Conservation (phyloP, 2,797 vertebrate species). For the Momotus momota region DNA sequence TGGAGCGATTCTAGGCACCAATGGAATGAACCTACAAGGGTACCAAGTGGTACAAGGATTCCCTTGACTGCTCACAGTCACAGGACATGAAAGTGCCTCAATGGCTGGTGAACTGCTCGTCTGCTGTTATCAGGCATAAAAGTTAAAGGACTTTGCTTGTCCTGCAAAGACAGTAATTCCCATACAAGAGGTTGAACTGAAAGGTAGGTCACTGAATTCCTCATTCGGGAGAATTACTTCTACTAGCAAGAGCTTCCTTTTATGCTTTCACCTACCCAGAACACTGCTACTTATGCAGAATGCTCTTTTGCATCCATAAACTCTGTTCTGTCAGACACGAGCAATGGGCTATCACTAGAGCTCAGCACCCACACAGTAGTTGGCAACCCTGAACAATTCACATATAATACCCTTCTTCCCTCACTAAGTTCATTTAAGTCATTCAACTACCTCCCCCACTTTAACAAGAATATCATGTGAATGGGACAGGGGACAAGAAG, state of each 20-base stretch:
- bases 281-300: not conserved
- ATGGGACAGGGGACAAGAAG: rapidly evolving
- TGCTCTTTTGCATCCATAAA: not conserved
- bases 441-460: not conserved
- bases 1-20: not conserved
- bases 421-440: not conserved
- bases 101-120: not conserved
- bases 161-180: not conserved
- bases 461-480: not conserved
- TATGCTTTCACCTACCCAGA: not conserved
- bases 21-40: too few species aligned
- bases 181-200: not conserved
- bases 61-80: not conserved
- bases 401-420: not conserved
- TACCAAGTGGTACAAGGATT: not conserved
- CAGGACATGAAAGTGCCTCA: not conserved
- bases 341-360: not conserved
- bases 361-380: not conserved
- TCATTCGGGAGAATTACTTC: not conserved
- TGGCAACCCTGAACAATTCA: not conserved
- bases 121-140: not conserved
- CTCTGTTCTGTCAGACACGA: not conserved
- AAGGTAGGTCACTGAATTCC: not conserved
- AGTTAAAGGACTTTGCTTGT: not conserved
- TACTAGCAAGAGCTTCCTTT: not conserved